These are phyloP conservation scores for Nasonia oneida DNA, from an alignment of 2,888 invertebrate genomes.

Conservation along the genomic window DNA sequence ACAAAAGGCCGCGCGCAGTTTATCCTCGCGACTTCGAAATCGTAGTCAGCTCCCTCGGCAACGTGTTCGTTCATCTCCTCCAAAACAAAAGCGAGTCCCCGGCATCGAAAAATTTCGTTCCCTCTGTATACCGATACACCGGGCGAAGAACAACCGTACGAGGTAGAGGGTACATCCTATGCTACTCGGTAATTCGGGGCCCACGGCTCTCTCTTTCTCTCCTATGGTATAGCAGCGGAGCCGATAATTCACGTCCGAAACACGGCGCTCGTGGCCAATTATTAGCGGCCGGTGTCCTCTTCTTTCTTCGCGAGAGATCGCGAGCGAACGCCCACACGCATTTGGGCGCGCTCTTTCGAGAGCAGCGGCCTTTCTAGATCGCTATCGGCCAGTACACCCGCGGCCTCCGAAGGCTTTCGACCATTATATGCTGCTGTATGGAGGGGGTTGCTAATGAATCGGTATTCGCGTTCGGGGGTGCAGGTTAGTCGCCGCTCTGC, in stretches of 20 bases:
- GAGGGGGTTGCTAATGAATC: conserved; percentile 53
- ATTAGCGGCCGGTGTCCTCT: conserved; percentile 54
- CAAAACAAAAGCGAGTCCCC: not conserved
- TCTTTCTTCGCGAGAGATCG: conserved; percentile 22
- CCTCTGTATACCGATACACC: not conserved
- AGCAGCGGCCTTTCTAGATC: conserved; percentile 27
- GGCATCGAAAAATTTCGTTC: not conserved
- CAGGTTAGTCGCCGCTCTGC: no score
- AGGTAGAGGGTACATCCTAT: not conserved
- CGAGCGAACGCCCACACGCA: conserved; percentile 56
- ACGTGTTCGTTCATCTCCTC: not conserved
- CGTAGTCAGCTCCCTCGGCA: not conserved
- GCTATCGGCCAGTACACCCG: conserved; percentile 34
- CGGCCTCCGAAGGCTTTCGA: not conserved
- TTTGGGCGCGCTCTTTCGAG: conserved; percentile 14
- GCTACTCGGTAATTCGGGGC: conserved; percentile 42
- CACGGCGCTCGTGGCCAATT: conserved; percentile 50
- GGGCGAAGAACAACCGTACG: not conserved
- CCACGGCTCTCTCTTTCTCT: not conserved
- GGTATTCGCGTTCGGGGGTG: not conserved
- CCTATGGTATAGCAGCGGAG: not conserved
- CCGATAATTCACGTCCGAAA: conserved; percentile 56
- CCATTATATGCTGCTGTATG: not conserved
- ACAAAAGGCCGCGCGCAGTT: not conserved
- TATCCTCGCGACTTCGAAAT: not conserved